phyloP scores from a whole-genome alignment of 2,113 vertebrate genomes.

The Mirounga angustirostris region DNA sequence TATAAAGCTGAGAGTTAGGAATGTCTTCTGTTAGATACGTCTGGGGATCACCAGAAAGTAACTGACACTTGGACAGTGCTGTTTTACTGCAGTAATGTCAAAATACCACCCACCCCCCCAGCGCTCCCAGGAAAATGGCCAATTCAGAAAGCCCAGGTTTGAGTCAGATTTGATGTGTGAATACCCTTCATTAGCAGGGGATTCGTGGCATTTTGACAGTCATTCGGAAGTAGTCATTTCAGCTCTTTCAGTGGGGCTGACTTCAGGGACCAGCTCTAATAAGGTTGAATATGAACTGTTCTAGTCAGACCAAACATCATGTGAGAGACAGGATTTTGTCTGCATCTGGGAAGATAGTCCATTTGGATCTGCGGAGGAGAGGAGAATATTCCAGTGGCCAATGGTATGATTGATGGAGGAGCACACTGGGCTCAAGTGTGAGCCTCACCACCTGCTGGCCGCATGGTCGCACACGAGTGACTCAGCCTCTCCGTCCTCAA shows the following conservation, averaged over 20 bases:
- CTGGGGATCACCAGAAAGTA: neutral
- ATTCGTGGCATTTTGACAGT: neutral
- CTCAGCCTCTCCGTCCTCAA: neutral
- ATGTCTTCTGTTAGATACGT: neutral
- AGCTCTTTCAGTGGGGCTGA: neutral
- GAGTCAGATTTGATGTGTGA: neutral
- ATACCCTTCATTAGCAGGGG: neutral
- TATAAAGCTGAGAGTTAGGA: neutral
- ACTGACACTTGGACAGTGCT: neutral
- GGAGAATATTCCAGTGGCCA: neutral
- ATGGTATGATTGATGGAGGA: neutral
- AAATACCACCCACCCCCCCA: neutral
- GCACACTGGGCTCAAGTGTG: no score
- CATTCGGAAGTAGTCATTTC: neutral
- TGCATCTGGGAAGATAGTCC: neutral
- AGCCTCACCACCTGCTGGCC: neutral
- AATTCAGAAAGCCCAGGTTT: neutral
- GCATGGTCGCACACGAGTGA: fast-evolving
- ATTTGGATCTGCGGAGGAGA: neutral
- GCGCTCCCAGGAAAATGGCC: neutral
- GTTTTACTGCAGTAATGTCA: neutral
- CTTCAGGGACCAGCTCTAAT: neutral
- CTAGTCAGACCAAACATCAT: neutral
- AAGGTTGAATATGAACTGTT: neutral
- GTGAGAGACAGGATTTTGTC: neutral